Evolutionary conservation across 1,140 invertebrate genomes (phyloP).

Genomic region (Ceratitis capitata): DNA sequence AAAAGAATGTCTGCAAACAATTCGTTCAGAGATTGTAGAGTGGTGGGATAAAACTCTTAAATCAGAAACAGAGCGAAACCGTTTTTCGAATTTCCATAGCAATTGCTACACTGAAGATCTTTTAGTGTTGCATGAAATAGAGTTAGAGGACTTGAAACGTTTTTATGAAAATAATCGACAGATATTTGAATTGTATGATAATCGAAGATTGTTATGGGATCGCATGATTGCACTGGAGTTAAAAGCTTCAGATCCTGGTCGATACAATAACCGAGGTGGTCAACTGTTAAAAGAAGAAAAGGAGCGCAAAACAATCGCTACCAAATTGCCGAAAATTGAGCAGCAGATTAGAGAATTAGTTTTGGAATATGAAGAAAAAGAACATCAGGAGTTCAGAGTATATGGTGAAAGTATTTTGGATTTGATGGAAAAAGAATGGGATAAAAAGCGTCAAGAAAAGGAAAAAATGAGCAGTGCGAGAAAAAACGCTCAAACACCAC

Average conservation of each 20-base stretch:
- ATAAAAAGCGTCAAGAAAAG: constrained; percentile 66
- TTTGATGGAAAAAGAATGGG: constrained; percentile 69
- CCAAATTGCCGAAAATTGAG: constrained; percentile 77
- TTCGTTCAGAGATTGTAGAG: constrained; percentile 73
- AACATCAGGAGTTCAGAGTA: constrained; percentile 69
- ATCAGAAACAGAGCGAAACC: constrained; percentile 69
- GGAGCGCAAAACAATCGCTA: constrained; percentile 76
- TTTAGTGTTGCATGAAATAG: constrained; percentile 77
- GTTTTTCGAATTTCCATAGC: constrained; percentile 72
- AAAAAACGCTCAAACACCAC: constrained; percentile 52
- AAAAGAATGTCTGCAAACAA: constrained; percentile 74
- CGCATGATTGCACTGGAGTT: constrained; percentile 77
- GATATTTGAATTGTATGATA: constrained; percentile 73
- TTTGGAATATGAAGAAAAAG: constrained; percentile 67
- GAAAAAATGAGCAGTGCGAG: constrained; percentile 52
- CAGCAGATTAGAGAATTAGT: constrained; percentile 69
- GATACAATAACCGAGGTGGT: constrained; percentile 86
- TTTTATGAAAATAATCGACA: constrained; percentile 76
- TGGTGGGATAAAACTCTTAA: constrained; percentile 80
- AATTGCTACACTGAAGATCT: constrained; percentile 79
- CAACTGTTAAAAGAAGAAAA: constrained; percentile 85
- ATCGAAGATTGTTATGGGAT: constrained; percentile 72
- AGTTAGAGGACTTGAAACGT: constrained; percentile 74
- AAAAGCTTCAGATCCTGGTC: constrained; percentile 77
- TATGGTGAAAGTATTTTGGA: constrained; percentile 70